Evolutionary conservation across 2,797 vertebrate genomes (phyloP), one percentile per base, ranked within the genome.

Genomic region (Helarctos malayanus): DNA sequence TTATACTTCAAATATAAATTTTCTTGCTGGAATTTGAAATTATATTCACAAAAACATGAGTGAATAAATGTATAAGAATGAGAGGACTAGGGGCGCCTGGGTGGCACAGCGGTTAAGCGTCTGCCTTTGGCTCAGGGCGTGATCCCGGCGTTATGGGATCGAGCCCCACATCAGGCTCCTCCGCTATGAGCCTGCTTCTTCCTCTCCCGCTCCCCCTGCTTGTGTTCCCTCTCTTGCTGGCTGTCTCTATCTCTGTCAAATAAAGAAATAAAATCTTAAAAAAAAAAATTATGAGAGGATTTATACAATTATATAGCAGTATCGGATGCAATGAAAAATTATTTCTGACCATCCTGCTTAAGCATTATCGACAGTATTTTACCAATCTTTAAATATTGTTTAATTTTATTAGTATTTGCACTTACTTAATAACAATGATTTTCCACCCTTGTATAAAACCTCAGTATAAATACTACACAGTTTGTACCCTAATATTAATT

Each of bases 371-470:
- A 71, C 7, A 93, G 45, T 61, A 87, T 93, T 94, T 93, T 80
- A 91, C n/a, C 23, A 1, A 29, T 32, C n/a, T n/a, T 65, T 91
- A 49, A 68, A 27, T 2, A 80, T 80, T 25, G 8, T 90, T 81
- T 41, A 52, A 86, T 73, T 89, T 71, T 54, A 29, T 86, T 86
- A 89, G 8, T 47, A 71, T 86, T 54, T 16, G 19, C 0, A 76
- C 1, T 85, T 95, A 81, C 0, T 81, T 93, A 88, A 82, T 86
- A 93, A 82, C 23, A 89, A 32, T 69, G 54, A 69, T 90, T 92
- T 18, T 69, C 21, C 11, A 93, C 35, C 32, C 2, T n/a, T 76
- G 2, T 63, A 41, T 16, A 10, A 69, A 75, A 25, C 9, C 25
- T 52, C 71, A 81, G 3, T 78, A 59, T 85, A 89, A 89, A 89